Percentiles rank a stretch among this genome's conserved stretches.
phyloP scores from a whole-genome alignment of 2,113 vertebrate genomes.

The Echinops telfairi region DNA sequence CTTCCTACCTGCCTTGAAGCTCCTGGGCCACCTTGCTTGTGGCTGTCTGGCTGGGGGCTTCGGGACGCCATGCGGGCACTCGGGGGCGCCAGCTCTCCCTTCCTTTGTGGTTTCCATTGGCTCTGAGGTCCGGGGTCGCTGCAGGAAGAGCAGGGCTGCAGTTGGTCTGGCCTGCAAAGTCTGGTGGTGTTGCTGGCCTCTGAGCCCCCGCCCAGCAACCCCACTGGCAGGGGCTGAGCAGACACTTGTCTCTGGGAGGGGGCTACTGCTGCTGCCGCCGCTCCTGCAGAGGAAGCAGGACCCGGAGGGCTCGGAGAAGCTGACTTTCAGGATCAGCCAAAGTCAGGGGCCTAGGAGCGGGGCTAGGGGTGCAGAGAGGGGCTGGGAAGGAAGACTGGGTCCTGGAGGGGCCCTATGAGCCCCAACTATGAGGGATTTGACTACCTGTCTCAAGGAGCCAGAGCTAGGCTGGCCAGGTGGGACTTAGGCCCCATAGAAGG shows the following conservation, averaged over 20 bases:
- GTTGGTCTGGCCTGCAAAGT: neutral
- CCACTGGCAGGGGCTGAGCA: conserved; percentile 63
- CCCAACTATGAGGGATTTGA: neutral
- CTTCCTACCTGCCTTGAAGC: conserved; percentile 53
- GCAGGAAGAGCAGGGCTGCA: neutral
- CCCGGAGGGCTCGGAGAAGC: neutral
- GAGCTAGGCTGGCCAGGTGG: neutral
- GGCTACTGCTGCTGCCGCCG: neutral
- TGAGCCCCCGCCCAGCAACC: conserved; percentile 75
- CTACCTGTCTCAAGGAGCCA: neutral
- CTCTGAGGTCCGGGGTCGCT: conserved; percentile 65
- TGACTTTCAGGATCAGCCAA: conserved; percentile 62
- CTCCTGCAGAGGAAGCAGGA: neutral
- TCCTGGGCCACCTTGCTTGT: neutral
- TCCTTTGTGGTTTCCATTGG: conserved; percentile 2
- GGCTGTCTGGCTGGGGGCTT: neutral
- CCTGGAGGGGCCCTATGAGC: neutral
- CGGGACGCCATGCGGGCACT: neutral
- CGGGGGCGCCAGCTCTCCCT: rapidly evolving
- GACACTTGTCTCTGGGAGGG: neutral
- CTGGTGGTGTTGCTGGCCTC: conserved; percentile 65
- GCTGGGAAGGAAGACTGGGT: neutral
- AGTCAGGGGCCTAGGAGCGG: neutral
- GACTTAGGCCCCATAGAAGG: too few relatives aligned
- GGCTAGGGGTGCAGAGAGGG: neutral